phyloP scores from a whole-genome alignment of 64 coral and sea anemone species.

The Trachythela sp. region DNA sequence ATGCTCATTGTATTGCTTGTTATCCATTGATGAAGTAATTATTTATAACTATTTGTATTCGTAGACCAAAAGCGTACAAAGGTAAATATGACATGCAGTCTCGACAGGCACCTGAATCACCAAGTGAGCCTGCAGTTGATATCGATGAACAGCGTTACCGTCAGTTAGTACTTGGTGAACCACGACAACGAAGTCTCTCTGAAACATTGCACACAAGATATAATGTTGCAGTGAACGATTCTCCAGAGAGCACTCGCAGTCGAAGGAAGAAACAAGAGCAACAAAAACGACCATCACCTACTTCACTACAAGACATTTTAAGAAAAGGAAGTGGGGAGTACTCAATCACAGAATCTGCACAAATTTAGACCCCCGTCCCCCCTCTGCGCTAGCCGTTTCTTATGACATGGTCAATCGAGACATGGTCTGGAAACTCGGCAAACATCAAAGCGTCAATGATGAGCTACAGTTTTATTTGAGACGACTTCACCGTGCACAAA shows the following conservation, averaged over 20 bases:
- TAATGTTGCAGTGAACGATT: neutral
- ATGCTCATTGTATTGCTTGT: neutral
- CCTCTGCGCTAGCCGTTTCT: neutral
- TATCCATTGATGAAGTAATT: neutral
- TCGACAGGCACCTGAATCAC: neutral
- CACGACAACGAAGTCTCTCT: neutral
- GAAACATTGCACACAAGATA: neutral
- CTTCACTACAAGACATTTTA: constrained; percentile 12
- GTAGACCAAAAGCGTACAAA: neutral
- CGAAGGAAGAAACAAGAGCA: neutral
- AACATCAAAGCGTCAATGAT: no score
- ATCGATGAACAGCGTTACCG: constrained; percentile 15
- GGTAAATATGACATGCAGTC: constrained; percentile 20
- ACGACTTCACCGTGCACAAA: no score
- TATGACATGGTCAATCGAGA: neutral
- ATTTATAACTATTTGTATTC: neutral
- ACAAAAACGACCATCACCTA: neutral
- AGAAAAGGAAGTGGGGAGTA: constrained; percentile 8
- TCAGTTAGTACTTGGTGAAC: neutral
- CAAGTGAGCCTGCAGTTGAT: neutral
- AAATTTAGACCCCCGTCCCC: neutral
- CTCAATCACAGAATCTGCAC: neutral
- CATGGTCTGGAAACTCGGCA: neutral
- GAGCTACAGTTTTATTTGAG: no score
- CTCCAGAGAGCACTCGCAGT: neutral